Conservation (phyloP, 1,140 invertebrate species). For the Drosophila malerkotliana region DNA sequence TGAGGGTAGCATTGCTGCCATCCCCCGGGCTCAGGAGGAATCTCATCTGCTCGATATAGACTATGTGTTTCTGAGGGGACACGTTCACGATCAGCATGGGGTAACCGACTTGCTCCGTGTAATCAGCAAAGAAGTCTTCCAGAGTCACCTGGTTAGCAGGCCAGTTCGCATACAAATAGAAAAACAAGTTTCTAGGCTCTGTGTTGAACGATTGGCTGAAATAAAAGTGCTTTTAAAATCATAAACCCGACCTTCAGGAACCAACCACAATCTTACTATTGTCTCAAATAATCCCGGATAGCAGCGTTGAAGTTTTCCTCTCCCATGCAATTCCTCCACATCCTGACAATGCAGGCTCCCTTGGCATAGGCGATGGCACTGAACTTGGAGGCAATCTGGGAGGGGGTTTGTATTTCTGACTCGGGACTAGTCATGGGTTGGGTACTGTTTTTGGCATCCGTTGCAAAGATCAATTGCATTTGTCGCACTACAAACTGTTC, state of each 20-base stretch:
- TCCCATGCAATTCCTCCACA: conserved; percentile 89
- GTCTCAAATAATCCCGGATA: conserved; percentile 86
- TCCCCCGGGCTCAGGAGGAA: conserved; percentile 84
- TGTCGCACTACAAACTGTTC: conserved; percentile 87
- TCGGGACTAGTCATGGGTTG: conserved; percentile 86
- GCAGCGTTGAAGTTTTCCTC: conserved; percentile 87
- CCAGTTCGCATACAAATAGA: conserved; percentile 50
- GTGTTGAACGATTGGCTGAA: conserved; percentile 47
- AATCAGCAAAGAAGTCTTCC: conserved; percentile 86
- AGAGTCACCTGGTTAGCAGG: conserved; percentile 35
- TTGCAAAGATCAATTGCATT: conserved; percentile 87
- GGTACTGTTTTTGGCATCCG: conserved; percentile 87
- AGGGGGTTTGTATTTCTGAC: conserved; percentile 81
- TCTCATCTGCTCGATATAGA: conserved; percentile 82
- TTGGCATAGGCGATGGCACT: conserved; percentile 87
- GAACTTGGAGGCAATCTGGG: conserved; percentile 85
- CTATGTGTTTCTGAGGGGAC: background rate
- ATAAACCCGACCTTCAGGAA: no score
- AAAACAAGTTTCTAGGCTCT: conserved; percentile 49
- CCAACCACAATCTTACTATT: conserved; percentile 79
- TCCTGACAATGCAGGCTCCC: conserved; percentile 89
- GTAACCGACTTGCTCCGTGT: conserved; percentile 95
- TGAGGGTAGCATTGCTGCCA: conserved; percentile 52
- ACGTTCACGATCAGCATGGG: conserved; percentile 89
- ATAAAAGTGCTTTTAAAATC: background rate